Base-by-base conservation (phyloP, 30 jellyfish, hydroid and myxozoan species). In the Hydra vulgaris region DNA sequence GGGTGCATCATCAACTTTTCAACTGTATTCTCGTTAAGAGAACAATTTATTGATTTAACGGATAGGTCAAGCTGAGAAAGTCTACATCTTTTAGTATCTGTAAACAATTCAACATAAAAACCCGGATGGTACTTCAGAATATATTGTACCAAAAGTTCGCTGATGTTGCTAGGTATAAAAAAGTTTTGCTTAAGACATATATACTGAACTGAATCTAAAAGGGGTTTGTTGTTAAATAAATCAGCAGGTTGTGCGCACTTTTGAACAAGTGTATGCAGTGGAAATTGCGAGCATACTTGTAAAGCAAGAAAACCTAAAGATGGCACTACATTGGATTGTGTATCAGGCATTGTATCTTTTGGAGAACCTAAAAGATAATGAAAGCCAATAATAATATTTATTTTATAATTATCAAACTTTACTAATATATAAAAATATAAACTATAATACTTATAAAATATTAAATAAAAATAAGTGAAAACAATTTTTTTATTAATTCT, bases 141-240 rank as follows among this genome's bases (percentile, higher is more conserved):
- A 23, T 66, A 54, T 21, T 77, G 82, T 19, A 88, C 74, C 24
- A 88, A 40, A n/a, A 80, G 86, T 66, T 88, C 96, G 56, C 96
- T 76, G 1, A 82, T 72, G 74, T 23, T 40, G 26, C 80, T 83
- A 16, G 96, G 93, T 25, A 88, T 68, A 81, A 26, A 82, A 17
- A 83, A 81, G 20, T 74, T 85, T 18, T 78, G 82, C 19, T 66
- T 77, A 55, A 88, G 82, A 40, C 8, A 40, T 12, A 40, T 3
- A 40, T 40, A 12, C 61, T 40, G 61, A 40, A 5, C 61, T 5
- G 61, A 40, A 40, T 40, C 61, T n/a, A n/a, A n/a, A n/a, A n/a
- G n/a, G n/a, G n/a, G n/a, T n/a, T n/a, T n/a, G n/a, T n/a, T n/a
- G n/a, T n/a, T n/a, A n/a, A n/a, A n/a, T n/a, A n/a, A n/a, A n/a